Percentiles rank a stretch among this genome's conserved stretches.
These are phyloP conservation scores for Solenopsis fugax DNA, from an alignment of 1,140 invertebrate genomes.

Conservation along the genomic window DNA sequence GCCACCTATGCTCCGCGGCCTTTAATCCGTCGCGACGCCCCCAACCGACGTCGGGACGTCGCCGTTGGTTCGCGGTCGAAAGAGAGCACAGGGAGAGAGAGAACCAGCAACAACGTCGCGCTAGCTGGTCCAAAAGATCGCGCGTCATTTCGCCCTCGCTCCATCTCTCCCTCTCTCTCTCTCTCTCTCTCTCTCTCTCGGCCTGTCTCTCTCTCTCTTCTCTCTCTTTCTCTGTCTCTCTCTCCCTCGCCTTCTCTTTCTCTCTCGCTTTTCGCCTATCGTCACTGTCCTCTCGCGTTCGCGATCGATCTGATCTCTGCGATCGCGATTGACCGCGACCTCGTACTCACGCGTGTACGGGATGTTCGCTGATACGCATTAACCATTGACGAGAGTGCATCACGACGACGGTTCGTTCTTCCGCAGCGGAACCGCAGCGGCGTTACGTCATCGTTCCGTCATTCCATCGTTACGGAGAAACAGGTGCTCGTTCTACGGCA, in stretches of 20 bases:
- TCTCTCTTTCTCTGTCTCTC: not conserved
- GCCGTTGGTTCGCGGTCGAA: constrained; percentile 35
- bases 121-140: constrained; percentile 35
- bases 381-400: constrained; percentile 1
- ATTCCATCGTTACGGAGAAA: constrained; percentile 35
- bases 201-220: not conserved
- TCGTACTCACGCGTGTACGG: not conserved
- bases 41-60: constrained; percentile 69
- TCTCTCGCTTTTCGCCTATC: not conserved
- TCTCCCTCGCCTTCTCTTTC: not conserved
- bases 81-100: constrained; percentile 15
- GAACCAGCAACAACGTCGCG: not conserved
- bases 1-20: constrained; percentile 77
- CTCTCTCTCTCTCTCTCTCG: not conserved
- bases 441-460: constrained; percentile 61
- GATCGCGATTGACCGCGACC: constrained; percentile 5
- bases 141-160: not conserved
- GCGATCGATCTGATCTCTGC: not conserved
- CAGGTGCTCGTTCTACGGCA: constrained; percentile 32
- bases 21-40: constrained; percentile 85
- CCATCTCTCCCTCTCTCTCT: not conserved
- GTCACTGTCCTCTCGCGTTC: not conserved
- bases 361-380: not conserved
- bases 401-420: not conserved
- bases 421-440: constrained; percentile 49